A percentile compares a stretch with the other conserved stretches of the same genome.
Evolutionary conservation across 2,797 vertebrate genomes (phyloP).

Genomic region (Apogon talboti): DNA sequence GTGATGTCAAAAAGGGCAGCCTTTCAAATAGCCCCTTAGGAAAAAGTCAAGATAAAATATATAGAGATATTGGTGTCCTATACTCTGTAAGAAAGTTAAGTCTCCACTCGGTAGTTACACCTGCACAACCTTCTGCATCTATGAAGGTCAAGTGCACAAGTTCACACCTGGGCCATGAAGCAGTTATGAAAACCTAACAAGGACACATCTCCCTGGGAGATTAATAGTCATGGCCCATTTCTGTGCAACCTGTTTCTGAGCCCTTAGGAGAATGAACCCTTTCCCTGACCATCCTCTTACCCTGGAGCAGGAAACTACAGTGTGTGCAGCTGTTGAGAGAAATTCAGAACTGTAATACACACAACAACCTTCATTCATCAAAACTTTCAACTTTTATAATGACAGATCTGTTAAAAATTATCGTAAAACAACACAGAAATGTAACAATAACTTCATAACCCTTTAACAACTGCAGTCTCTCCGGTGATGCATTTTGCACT

Average conservation of each 20-base stretch:
- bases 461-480: no score
- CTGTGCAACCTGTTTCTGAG: constrained; percentile 64
- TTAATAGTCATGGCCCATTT: constrained; percentile 73
- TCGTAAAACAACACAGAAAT: background rate
- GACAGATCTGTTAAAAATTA: background rate
- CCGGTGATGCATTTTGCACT: no score
- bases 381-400: constrained; percentile 5
- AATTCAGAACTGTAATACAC: constrained; percentile 30
- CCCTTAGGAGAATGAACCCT: constrained; percentile 47
- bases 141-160: constrained; percentile 65
- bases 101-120: constrained; percentile 42
- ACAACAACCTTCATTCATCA: constrained; percentile 25
- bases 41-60: background rate
- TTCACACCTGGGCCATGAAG: constrained; percentile 66
- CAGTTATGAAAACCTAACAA: constrained; percentile 59
- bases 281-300: constrained; percentile 50
- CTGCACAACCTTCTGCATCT: constrained; percentile 35
- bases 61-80: background rate
- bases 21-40: background rate
- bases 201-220: constrained; percentile 67
- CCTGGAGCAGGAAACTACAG: constrained; percentile 32
- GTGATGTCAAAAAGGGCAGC: background rate
- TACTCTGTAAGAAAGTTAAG: constrained; percentile 25
- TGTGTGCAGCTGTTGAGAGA: constrained; percentile 50
- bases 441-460: no score